Evolutionary conservation across 1,140 invertebrate genomes (phyloP), one percentile per base, ranked within the genome.

Genomic region (Littorina saxatilis): DNA sequence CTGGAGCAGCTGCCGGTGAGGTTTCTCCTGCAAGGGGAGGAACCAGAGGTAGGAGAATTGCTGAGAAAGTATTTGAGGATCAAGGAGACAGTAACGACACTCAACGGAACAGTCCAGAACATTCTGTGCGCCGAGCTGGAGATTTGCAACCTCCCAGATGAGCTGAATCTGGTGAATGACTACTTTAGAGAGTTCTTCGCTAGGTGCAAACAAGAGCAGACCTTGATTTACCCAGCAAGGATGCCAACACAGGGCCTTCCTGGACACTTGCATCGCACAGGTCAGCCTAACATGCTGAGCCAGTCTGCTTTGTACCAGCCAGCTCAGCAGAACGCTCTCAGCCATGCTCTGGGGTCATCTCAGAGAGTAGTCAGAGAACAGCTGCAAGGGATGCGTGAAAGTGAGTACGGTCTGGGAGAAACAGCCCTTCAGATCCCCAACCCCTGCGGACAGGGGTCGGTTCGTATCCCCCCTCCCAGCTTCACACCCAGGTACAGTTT

Each of bases 11-110:
- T 92, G 27, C 82, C 84, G 39, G 72, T 90, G 17, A 82, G 87
- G 35, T 91, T 87, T 84, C 79, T 92, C 43, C 39, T 85, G 11
- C 68, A 83, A 3, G 73, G 83, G 27, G 91, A 92, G 80, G 90
- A 91, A 78, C 55, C 27, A 2, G 50, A 87, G 13, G 85, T 78
- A 23, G 79, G 66, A n/a, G 82, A 86, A 13, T 55, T 91, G 40
- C 29, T 91, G 15, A 84, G 85, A 66, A 75, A 80, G 32, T 92
- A 91, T 72, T 70, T 92, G 32, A 78, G 88, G 47, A 73, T 88
- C 15, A 87, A 80, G 63, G 88, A 91, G 47, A 81, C 88, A 20
- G 82, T 82, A 9, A 72, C 83, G 76, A 83, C 82, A 11, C 73
- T 72, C 35, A 43, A 75, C 23, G 82, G 83, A n/a, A 70, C 47